phyloP scores from a whole-genome alignment of 2,888 invertebrate species.

The Papilio gigon region DNA sequence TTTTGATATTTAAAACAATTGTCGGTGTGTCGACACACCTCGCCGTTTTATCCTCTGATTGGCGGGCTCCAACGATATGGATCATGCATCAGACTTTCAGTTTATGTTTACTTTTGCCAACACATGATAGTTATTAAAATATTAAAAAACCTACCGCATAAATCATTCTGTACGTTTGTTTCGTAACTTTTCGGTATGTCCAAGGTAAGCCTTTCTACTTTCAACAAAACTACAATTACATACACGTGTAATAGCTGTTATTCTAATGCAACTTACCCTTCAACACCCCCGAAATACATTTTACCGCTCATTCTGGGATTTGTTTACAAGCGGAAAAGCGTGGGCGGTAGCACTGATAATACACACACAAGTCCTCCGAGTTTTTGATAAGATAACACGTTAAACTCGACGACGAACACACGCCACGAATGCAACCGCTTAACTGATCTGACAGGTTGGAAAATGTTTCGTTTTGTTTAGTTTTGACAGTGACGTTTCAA shows the following conservation, averaged over 20 bases:
- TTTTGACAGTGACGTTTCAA: slow-evolving; percentile 31
- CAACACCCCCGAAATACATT: slow-evolving; percentile 74
- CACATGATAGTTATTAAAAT: neutral
- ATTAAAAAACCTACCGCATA: slow-evolving; percentile 16
- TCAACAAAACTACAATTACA: slow-evolving; percentile 51
- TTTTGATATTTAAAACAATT: slow-evolving; percentile 35
- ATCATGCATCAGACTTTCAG: neutral
- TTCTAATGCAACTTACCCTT: slow-evolving; percentile 64
- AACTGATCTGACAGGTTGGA: slow-evolving; percentile 48
- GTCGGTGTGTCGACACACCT: slow-evolving; percentile 42
- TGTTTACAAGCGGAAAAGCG: slow-evolving; percentile 43
- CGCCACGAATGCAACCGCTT: slow-evolving; percentile 55
- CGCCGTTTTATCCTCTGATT: slow-evolving; percentile 35
- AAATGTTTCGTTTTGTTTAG: slow-evolving; percentile 21
- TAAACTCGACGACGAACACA: slow-evolving; percentile 46
- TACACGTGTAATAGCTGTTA: slow-evolving; percentile 44
- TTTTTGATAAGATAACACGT: slow-evolving; percentile 46
- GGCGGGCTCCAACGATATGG: slow-evolving; percentile 32
- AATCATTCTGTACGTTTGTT: slow-evolving; percentile 44
- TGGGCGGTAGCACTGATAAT: slow-evolving; percentile 45
- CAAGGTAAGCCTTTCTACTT: slow-evolving; percentile 77
- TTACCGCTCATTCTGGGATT: slow-evolving; percentile 48
- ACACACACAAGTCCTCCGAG: slow-evolving; percentile 44
- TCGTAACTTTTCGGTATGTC: slow-evolving; percentile 61
- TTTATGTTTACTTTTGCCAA: slow-evolving; percentile 24